Conservation (phyloP, 1,140 invertebrate genomes). For the Batillaria attramentaria region DNA sequence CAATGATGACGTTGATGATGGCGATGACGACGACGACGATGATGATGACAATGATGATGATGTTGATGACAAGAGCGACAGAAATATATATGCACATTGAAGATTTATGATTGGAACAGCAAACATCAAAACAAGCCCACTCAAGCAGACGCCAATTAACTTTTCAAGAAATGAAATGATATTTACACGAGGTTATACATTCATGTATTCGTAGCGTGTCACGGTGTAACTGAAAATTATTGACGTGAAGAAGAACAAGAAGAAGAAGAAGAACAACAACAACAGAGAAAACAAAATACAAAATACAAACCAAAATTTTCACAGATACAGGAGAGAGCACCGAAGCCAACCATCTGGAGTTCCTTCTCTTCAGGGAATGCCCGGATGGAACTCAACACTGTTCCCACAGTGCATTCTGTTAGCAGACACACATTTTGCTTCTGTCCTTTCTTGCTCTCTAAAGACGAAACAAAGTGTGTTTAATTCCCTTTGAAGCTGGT, state of each 20-base stretch:
- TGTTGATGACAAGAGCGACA: too few relatives aligned
- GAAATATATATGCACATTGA: neutral
- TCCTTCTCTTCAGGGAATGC: conserved; percentile 16
- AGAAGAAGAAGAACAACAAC: neutral
- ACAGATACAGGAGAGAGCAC: conserved; percentile 28
- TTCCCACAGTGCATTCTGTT: neutral
- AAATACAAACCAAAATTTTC: conserved; percentile 20
- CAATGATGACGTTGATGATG: neutral
- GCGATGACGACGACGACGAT: neutral
- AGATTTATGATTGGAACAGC: neutral
- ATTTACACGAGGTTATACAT: neutral
- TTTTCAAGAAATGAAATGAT: neutral
- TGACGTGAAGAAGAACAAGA: neutral
- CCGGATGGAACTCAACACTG: conserved; percentile 20
- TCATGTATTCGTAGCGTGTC: neutral
- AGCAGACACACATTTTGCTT: neutral
- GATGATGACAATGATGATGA: neutral
- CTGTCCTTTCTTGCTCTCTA: neutral
- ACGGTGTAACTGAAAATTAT: neutral
- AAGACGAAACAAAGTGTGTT: neutral
- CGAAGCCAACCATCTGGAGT: conserved; percentile 33
- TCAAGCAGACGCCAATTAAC: neutral
- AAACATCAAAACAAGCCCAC: neutral
- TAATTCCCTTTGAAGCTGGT: neutral
- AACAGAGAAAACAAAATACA: neutral